These are phyloP conservation scores for Sepiola atlantica DNA, from an alignment of 2,888 invertebrate genomes.

Conservation along the genomic window DNA sequence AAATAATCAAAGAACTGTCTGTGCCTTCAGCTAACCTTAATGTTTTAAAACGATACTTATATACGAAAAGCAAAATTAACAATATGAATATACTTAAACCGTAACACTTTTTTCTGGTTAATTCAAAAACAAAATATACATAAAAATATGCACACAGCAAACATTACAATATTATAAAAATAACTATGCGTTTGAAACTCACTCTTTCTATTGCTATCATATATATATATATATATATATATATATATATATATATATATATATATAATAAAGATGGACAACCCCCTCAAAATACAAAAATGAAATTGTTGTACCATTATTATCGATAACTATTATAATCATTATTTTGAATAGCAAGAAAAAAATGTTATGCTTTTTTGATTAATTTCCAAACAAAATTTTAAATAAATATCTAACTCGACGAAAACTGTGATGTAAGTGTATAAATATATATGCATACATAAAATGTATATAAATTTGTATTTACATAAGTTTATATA, in stretches of 20 bases:
- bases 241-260: not conserved
- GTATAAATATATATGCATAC: not conserved
- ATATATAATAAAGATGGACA: not conserved
- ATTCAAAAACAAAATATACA: not conserved
- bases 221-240: not conserved
- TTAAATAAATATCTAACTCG: not conserved
- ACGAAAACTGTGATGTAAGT: not conserved
- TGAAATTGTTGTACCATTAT: not conserved
- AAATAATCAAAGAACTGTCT: conserved; percentile 40
- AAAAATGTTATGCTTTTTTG: conserved; percentile 10
- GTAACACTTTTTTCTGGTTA: not conserved
- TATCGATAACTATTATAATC: not conserved
- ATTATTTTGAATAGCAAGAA: conserved; percentile 19
- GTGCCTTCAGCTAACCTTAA: conserved; percentile 45
- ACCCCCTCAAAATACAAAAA: not conserved
- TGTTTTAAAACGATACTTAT: conserved; percentile 41
- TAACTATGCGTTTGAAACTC: not conserved
- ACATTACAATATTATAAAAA: not conserved
- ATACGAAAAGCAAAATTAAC: not conserved
- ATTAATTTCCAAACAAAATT: not conserved
- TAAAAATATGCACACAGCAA: not conserved
- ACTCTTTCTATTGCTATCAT: not conserved
- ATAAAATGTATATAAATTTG: not conserved
- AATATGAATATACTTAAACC: conserved; percentile 1
- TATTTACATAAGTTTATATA: not conserved